These are phyloP conservation scores for Netelia melanura DNA, from an alignment of 2,888 invertebrate genomes.

Conservation along the genomic window DNA sequence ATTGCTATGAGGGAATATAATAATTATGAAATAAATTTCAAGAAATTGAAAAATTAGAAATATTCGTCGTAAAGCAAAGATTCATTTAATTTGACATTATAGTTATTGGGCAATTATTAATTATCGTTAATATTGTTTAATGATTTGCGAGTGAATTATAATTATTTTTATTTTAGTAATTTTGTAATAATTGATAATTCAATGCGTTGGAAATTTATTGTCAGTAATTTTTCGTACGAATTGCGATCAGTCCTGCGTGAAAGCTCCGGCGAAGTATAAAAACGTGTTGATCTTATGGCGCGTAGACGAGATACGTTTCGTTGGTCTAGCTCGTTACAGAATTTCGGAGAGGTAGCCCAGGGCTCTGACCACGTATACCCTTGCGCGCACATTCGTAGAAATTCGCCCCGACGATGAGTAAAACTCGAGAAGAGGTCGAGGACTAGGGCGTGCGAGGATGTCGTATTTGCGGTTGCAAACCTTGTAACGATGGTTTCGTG, in stretches of 20 bases:
- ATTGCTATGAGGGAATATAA: background rate
- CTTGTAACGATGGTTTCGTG: conserved; percentile 21
- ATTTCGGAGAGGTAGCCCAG: conserved; percentile 10
- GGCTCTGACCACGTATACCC: background rate
- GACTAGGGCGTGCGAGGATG: conserved; percentile 28
- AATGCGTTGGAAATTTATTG: background rate
- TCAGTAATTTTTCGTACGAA: background rate
- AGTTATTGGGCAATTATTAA: too few species aligned
- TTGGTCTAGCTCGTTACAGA: conserved; percentile 33
- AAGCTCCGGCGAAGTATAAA: conserved; percentile 5
- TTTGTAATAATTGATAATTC: background rate
- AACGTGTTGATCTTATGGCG: conserved; percentile 17
- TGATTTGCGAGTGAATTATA: background rate
- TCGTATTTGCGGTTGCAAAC: conserved; percentile 12
- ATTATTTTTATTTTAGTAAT: background rate
- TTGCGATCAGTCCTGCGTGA: background rate
- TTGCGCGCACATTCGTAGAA: background rate
- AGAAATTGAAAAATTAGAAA: background rate
- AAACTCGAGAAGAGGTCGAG: conserved; percentile 44
- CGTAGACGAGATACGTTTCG: conserved; percentile 9
- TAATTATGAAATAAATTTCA: conserved; percentile 21
- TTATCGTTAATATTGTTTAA: background rate
- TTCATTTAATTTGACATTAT: too few species aligned
- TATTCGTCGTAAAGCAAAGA: too few species aligned
- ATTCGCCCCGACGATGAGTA: background rate